Evolutionary conservation across 1,140 invertebrate genomes (phyloP).

Genomic region (Thaumetopoea pityocampa): DNA sequence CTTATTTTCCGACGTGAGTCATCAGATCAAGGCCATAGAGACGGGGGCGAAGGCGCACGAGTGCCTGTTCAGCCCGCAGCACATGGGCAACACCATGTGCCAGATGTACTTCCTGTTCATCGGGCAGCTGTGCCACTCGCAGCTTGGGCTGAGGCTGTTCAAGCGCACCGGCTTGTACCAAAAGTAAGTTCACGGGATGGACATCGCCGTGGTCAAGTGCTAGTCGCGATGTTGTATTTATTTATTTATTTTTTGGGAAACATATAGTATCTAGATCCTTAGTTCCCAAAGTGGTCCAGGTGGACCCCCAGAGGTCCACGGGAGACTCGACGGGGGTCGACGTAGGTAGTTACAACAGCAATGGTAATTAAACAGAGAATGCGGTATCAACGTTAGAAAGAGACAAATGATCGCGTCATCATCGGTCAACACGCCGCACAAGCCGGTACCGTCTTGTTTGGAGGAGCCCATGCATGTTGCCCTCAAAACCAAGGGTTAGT

Average conservation of each 20-base stretch:
- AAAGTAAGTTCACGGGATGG: conserved; percentile 42
- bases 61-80: conserved; percentile 91
- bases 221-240: too few relatives aligned
- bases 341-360: conserved; percentile 17
- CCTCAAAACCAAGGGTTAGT: conserved; percentile 16
- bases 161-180: conserved; percentile 86
- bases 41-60: conserved; percentile 87
- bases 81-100: conserved; percentile 91
- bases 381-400: conserved; percentile 17
- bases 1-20: conserved; percentile 87
- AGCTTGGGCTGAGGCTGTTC: conserved; percentile 83
- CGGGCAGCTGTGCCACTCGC: conserved; percentile 88
- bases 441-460: too few relatives aligned
- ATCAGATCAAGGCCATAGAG: conserved; percentile 85
- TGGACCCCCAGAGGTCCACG: too few relatives aligned
- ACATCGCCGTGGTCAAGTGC: too few relatives aligned
- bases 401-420: conserved; percentile 14
- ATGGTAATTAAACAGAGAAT: conserved; percentile 10
- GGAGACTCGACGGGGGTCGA: too few relatives aligned
- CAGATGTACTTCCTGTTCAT: conserved; percentile 96
- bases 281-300: too few relatives aligned
- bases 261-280: too few relatives aligned
- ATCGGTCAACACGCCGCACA: conserved; percentile 2
- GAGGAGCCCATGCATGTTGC: conserved; percentile 9
- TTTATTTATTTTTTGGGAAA: conserved; percentile 13